phyloP scores from a whole-genome alignment of 2,888 invertebrate species.

The Metallyticus violacea region DNA sequence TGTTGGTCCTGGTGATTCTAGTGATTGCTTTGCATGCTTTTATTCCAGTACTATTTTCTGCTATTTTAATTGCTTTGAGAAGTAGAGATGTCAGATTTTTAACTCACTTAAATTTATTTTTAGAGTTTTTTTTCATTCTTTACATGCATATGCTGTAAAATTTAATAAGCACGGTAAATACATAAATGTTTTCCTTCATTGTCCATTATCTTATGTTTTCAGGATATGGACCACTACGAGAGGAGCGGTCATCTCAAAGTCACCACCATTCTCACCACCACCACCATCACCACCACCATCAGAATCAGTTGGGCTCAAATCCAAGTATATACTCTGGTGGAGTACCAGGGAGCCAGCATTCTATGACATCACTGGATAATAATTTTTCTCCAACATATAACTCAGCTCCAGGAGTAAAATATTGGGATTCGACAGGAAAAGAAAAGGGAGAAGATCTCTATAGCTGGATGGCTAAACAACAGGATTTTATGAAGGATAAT shows the following conservation, averaged over 20 bases:
- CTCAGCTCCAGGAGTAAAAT: slow-evolving; percentile 36
- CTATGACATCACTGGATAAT: slow-evolving; percentile 46
- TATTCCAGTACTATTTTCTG: too few relatives aligned
- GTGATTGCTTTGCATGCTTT: too few relatives aligned
- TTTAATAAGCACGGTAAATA: too few relatives aligned
- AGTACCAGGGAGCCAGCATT: slow-evolving; percentile 45
- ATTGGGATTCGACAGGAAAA: slow-evolving; percentile 40
- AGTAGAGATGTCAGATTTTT: too few relatives aligned
- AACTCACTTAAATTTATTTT: too few relatives aligned
- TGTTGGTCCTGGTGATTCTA: too few relatives aligned
- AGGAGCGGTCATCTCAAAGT: slow-evolving; percentile 52
- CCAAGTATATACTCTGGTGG: slow-evolving; percentile 52
- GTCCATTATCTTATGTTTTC: slow-evolving; percentile 19
- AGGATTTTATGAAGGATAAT: slow-evolving; percentile 50
- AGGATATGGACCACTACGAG: slow-evolving; percentile 75
- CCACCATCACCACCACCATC: neutral
- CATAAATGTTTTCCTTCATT: neutral
- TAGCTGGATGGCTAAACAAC: slow-evolving; percentile 95
- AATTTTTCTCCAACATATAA: slow-evolving; percentile 24
- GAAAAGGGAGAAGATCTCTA: slow-evolving; percentile 82
- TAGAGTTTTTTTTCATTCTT: too few relatives aligned
- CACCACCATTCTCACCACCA: neutral
- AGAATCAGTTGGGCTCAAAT: slow-evolving; percentile 59
- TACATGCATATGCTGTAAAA: too few relatives aligned
- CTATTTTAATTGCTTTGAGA: too few relatives aligned